Evolutionary conservation across 2,888 invertebrate species (phyloP).

Genomic region (Epicampocera succincta): DNA sequence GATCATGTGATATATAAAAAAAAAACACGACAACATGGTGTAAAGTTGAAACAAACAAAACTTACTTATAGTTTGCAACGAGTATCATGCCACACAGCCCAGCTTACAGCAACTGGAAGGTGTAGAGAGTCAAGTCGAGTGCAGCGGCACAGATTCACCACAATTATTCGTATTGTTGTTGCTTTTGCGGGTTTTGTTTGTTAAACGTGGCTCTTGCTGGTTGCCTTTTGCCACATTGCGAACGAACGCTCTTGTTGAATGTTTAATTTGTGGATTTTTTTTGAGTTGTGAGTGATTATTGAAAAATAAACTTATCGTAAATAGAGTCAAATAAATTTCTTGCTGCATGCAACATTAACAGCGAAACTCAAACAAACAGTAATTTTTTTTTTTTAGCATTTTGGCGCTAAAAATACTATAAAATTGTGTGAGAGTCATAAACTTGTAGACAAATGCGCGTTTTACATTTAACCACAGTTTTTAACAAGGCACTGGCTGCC

Average conservation of each 20-base stretch:
- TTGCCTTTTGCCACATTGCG: constrained; percentile 20
- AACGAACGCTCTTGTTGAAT: constrained; percentile 36
- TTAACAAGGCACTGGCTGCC: constrained; percentile 44
- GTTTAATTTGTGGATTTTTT: constrained; percentile 28
- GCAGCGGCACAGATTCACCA: constrained; percentile 54
- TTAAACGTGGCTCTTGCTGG: neutral
- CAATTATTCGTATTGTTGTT: neutral
- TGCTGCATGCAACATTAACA: constrained; percentile 43
- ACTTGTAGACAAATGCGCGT: constrained; percentile 66
- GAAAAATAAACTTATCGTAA: constrained; percentile 57
- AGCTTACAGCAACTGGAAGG: constrained; percentile 8
- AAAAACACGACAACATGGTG: neutral
- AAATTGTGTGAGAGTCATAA: constrained; percentile 67
- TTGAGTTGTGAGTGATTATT: constrained; percentile 33
- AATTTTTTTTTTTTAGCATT: neutral
- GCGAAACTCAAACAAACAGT: constrained; percentile 27
- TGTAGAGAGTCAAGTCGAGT: constrained; percentile 29
- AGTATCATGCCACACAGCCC: constrained; percentile 46
- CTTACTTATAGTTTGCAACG: constrained; percentile 9
- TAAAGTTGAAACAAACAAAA: constrained; percentile 24
- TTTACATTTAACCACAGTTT: constrained; percentile 53
- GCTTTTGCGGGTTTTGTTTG: neutral
- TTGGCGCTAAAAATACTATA: constrained; percentile 34
- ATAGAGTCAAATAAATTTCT: constrained; percentile 56
- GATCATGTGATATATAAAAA: neutral